Evolutionary conservation across 1,140 invertebrate species (phyloP), one percentile per base, ranked within the genome.

Genomic region (Achroia grisella): DNA sequence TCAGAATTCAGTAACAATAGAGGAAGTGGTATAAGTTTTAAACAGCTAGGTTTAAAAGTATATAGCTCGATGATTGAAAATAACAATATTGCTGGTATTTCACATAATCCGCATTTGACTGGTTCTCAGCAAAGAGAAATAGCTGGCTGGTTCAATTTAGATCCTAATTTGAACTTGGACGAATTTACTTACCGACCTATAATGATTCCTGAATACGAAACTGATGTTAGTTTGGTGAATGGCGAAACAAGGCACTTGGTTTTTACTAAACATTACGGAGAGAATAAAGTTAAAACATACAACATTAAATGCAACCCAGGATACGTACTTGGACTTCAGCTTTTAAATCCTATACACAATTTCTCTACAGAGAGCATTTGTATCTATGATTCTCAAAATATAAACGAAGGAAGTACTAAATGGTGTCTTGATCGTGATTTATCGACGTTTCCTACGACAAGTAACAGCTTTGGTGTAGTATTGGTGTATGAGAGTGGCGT

Each of bases 71-170:
- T 87, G 9, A 92, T 98, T 36, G 93, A 94, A 73, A 92, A 94
- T 42, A 99, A 99, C 76, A 89, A 90, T 36, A 88, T 93, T 35
- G 93, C 94, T 37, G 98, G 97, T 0, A 93, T 99, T 54, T 90
- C 93, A 46, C 98, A 99, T 69, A 94, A 99, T 87, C 95, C 97
- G 1, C 92, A 93, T 8, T 87, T 99, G 33, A 92, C 93, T 6
- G 91, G 93, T 6, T 65, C 92, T 2, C 92, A 97, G 67, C 96
- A 98, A 75, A 89, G 94, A 78, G 97, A 98, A 87, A 89, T 98
- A 39, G 92, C 95, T 6, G 95, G 96, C 0, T 98, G 97, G 97
- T 95, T 97, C 58, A 89, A 91, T 55, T 90, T 91, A 43, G 86
- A 89, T 8, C 73, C 87, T 0, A 90, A 90, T 48, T 88, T 89